Percentiles rank a stretch among this genome's conserved stretches.
These are phyloP conservation scores for Sitophilus oryzae DNA, from an alignment of 1,140 invertebrate genomes.

Conservation along the genomic window DNA sequence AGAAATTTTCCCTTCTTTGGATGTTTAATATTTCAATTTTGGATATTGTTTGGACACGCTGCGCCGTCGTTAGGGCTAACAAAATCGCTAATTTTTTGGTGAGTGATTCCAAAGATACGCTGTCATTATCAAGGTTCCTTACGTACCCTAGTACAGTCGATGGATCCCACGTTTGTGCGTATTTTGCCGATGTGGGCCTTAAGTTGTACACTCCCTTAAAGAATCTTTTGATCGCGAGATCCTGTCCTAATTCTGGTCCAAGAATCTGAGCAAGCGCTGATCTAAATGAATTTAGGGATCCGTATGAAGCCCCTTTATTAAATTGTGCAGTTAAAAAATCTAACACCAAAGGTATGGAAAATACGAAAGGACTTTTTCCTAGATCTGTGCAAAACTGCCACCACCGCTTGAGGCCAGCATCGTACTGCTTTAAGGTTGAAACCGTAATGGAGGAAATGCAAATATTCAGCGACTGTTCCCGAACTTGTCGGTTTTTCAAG, in stretches of 20 bases:
- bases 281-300: constrained; percentile 8
- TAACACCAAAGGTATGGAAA: background rate
- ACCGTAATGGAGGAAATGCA: constrained; percentile 9
- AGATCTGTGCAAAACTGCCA: constrained; percentile 1
- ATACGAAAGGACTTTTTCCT: background rate
- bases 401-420: constrained; percentile 12
- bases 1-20: background rate
- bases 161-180: constrained; percentile 15
- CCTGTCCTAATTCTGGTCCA: background rate
- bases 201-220: constrained; percentile 4
- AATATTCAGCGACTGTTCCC: constrained; percentile 7
- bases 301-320: constrained; percentile 9
- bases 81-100: constrained; percentile 9
- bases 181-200: constrained; percentile 8
- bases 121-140: background rate
- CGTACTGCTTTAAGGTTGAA: constrained; percentile 12
- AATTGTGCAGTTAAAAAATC: constrained; percentile 14
- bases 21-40: constrained; percentile 9
- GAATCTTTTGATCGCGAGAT: constrained; percentile 17
- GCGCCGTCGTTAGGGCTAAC: constrained; percentile 8
- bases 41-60: constrained; percentile 12
- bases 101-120: background rate
- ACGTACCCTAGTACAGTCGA: constrained; percentile 7
- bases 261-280: constrained; percentile 7
- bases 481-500: background rate